Percentiles rank a stretch among this genome's conserved stretches.
These are phyloP conservation scores for Eclectus roratus DNA, from an alignment of 2,113 vertebrate species.

Conservation along the genomic window DNA sequence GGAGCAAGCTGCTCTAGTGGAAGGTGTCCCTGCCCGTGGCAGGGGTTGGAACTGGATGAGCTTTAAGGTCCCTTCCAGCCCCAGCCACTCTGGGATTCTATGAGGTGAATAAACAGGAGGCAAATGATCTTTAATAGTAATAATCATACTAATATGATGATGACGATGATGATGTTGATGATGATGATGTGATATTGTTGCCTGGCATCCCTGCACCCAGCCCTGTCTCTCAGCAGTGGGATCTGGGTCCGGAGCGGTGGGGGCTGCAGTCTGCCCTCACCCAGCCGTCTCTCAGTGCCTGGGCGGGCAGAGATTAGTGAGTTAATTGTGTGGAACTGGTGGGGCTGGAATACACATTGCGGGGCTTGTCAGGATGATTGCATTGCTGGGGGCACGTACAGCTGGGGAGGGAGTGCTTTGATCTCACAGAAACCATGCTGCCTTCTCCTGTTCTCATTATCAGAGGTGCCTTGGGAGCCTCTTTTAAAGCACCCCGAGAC, in stretches of 20 bases:
- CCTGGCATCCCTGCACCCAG: background rate
- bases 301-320: background rate
- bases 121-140: background rate
- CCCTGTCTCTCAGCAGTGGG: background rate
- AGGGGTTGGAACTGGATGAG: background rate
- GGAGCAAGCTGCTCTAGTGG: too few relatives aligned
- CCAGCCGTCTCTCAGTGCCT: background rate
- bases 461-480: background rate
- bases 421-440: background rate
- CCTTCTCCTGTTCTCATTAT: background rate
- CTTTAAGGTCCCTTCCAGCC: background rate
- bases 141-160: too few relatives aligned
- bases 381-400: background rate
- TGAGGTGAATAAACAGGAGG: background rate
- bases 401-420: background rate
- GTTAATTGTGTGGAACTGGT: background rate
- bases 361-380: background rate
- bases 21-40: background rate
- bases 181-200: fast-evolving
- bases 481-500: fast-evolving
- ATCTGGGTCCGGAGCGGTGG: fast-evolving
- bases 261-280: fast-evolving
- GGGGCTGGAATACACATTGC: background rate
- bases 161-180: fast-evolving
- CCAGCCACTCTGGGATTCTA: background rate